phyloP scores from a whole-genome alignment of 2,113 vertebrate genomes.

The Cervus canadensis region DNA sequence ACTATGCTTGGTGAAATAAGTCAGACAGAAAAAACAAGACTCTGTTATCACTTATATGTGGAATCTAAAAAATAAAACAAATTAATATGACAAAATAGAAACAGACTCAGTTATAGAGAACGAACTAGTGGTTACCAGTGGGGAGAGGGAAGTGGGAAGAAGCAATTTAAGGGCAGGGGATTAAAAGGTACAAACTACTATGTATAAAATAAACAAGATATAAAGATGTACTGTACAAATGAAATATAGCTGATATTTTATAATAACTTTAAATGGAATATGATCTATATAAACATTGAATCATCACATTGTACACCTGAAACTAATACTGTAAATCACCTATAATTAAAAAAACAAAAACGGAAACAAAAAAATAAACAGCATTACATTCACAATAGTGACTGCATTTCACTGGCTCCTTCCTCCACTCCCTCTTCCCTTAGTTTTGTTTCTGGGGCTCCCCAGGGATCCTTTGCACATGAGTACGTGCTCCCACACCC shows the following conservation, averaged over 20 bases:
- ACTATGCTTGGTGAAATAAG: not conserved
- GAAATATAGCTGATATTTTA: not conserved
- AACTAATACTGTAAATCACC: not conserved
- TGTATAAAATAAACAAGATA: not conserved
- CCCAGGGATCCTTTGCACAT: too few relatives aligned
- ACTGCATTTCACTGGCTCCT: not conserved
- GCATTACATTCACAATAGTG: not conserved
- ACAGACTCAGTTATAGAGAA: not conserved
- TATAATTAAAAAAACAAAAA: not conserved
- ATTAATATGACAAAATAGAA: not conserved
- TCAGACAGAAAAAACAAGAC: not conserved
- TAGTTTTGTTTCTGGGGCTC: not conserved
- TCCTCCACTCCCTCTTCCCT: not conserved
- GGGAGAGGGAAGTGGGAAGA: not conserved
- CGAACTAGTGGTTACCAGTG: not conserved
- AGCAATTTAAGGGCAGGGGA: too few relatives aligned
- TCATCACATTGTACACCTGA: not conserved
- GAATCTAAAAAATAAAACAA: not conserved
- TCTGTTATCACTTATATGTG: not conserved
- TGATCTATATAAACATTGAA: not conserved
- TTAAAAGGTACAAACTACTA: not conserved
- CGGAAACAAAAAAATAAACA: not conserved
- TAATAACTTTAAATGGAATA: not conserved
- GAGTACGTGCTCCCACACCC: rapidly evolving
- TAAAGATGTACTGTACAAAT: not conserved